These are phyloP conservation scores for Polymixis lichenea DNA, from an alignment of 2,888 invertebrate species.

Conservation along the genomic window DNA sequence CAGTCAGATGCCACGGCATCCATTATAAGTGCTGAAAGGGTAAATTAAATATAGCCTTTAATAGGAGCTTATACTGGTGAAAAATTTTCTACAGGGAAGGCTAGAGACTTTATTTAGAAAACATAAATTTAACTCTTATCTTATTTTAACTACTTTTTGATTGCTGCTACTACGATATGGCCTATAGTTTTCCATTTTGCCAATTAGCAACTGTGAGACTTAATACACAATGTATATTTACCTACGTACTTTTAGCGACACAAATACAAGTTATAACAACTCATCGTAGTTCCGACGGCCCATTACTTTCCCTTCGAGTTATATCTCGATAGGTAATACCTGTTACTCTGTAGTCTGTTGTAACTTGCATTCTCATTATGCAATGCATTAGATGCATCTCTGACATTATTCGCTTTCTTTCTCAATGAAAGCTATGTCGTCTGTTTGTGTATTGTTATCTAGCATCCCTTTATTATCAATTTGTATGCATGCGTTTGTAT, in stretches of 20 bases:
- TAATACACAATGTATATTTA: background rate
- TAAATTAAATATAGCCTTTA: background rate
- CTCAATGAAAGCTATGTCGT: slow-evolving; percentile 24
- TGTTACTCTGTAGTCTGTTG: slow-evolving; percentile 24
- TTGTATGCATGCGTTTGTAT: background rate
- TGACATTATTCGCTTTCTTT: slow-evolving; percentile 50
- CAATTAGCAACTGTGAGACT: background rate
- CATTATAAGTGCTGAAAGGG: background rate
- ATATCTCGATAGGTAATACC: slow-evolving; percentile 30
- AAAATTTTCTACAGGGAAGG: too few species aligned
- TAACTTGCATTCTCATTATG: slow-evolving; percentile 51
- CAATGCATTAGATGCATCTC: slow-evolving; percentile 50
- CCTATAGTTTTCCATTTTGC: background rate
- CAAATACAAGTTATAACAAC: slow-evolving; percentile 4
- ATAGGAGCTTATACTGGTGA: background rate
- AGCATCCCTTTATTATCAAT: background rate
- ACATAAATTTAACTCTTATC: too few species aligned
- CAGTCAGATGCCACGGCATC: background rate
- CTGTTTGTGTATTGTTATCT: slow-evolving; percentile 19
- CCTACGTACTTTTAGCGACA: background rate
- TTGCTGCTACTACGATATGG: background rate
- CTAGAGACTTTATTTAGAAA: too few species aligned
- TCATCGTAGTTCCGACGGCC: slow-evolving; percentile 21
- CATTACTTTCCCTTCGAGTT: slow-evolving; percentile 59
- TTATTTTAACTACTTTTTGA: too few species aligned